These are phyloP conservation scores for Druon quercuslanigerum DNA, from an alignment of 1,140 invertebrate species.

Conservation along the genomic window DNA sequence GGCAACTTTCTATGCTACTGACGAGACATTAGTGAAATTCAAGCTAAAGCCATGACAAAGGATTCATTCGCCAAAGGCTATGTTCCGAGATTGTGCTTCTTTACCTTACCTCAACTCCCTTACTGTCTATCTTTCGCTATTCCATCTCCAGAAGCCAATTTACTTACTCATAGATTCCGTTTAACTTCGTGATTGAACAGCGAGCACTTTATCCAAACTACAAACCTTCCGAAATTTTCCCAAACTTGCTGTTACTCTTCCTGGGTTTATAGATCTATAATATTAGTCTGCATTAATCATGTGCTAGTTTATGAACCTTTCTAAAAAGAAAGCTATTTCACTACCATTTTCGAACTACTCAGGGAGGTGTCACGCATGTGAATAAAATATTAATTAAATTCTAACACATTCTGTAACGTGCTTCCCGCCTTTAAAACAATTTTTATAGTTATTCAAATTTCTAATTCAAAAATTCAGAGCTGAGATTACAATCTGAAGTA, in stretches of 20 bases:
- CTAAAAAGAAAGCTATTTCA: no score
- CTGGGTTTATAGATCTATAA: no score
- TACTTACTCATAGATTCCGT: slow-evolving; percentile 12
- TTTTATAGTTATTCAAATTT: no score
- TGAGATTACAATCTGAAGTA: no score
- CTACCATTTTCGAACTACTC: no score
- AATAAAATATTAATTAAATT: no score
- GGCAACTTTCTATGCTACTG: not conserved
- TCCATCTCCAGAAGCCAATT: not conserved
- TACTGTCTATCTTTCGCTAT: slow-evolving; percentile 7
- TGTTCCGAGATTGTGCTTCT: slow-evolving; percentile 15
- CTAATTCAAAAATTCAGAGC: no score
- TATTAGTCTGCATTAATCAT: no score
- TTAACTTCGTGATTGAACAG: not conserved
- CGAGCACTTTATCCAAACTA: not conserved
- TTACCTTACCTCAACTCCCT: slow-evolving; percentile 6
- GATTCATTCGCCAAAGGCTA: slow-evolving; percentile 2
- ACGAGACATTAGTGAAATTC: not conserved
- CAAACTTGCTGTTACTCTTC: not conserved
- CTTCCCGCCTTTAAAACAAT: no score
- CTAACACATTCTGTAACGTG: no score
- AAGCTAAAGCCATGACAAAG: slow-evolving; percentile 16
- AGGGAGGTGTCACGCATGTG: no score
- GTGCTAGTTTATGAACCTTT: no score
- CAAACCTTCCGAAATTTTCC: not conserved